Conservation (phyloP, 2,113 vertebrate species). For the Rhinoderma darwinii region DNA sequence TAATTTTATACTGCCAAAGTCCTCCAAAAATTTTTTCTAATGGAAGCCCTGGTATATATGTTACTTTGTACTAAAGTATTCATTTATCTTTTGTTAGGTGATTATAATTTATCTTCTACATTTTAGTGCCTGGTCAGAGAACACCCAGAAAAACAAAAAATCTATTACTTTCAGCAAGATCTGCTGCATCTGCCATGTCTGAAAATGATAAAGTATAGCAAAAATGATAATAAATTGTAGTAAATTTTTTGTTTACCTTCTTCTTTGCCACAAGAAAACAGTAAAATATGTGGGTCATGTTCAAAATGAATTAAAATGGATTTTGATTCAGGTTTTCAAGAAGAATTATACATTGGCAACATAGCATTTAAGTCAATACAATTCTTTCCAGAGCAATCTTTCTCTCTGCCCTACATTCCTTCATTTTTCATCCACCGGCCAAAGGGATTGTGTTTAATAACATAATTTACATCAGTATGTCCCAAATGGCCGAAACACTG, state of each 20-base stretch:
- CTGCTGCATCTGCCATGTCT: not conserved
- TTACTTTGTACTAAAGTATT: not conserved
- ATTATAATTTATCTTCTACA: conserved; percentile 25
- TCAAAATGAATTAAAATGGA: conserved; percentile 58
- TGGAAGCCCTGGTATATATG: not conserved
- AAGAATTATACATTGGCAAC: conserved; percentile 53
- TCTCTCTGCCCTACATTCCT: conserved; percentile 62
- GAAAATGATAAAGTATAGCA: not conserved
- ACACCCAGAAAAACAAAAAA: not conserved
- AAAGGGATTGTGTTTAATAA: conserved; percentile 78
- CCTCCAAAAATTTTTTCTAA: not conserved
- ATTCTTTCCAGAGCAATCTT: conserved; percentile 62
- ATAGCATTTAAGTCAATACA: conserved; percentile 63
- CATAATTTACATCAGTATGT: conserved; percentile 80
- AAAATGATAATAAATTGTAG: conserved; percentile 18
- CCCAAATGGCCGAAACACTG: conserved; percentile 88
- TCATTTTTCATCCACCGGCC: conserved; percentile 66
- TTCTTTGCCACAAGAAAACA: not conserved
- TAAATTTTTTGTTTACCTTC: conserved; percentile 6
- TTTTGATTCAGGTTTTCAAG: conserved; percentile 55
- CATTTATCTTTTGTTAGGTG: not conserved
- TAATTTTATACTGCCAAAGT: not conserved
- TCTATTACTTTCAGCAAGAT: not conserved
- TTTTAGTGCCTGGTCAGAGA: not conserved
- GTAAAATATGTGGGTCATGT: conserved; percentile 48